Percentiles rank a stretch among this genome's conserved stretches.
These are phyloP conservation scores for Agriotes lineatus DNA, from an alignment of 2,888 invertebrate species.

Conservation along the genomic window DNA sequence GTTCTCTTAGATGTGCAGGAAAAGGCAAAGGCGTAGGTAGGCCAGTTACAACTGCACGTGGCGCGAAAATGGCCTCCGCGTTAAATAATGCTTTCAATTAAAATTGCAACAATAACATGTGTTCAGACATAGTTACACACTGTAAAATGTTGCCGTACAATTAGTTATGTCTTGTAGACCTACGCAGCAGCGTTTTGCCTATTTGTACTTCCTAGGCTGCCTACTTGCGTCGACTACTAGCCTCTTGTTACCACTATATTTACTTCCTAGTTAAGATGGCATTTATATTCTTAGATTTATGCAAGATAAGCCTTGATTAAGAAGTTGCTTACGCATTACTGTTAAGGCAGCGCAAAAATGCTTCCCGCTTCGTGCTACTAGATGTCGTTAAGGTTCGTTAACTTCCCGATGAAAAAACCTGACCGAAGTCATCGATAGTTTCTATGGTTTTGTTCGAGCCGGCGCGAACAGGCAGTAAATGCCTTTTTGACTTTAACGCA, in stretches of 20 bases:
- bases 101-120: slow-evolving; percentile 41
- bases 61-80: not conserved
- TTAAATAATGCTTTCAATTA: slow-evolving; percentile 36
- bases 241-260: slow-evolving; percentile 36
- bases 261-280: slow-evolving; percentile 36
- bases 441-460: no score
- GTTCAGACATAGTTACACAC: slow-evolving; percentile 38
- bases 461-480: no score
- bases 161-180: slow-evolving; percentile 40
- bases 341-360: slow-evolving; percentile 24
- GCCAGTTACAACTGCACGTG: not conserved
- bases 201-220: slow-evolving; percentile 38
- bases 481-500: no score
- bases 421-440: no score
- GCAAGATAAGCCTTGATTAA: slow-evolving; percentile 34
- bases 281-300: slow-evolving; percentile 32
- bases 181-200: slow-evolving; percentile 34
- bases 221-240: slow-evolving; percentile 32
- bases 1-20: not conserved
- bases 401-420: no score
- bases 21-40: not conserved
- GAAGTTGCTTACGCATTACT: slow-evolving; percentile 33
- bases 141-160: slow-evolving; percentile 38
- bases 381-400: slow-evolving; percentile 23
- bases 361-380: slow-evolving; percentile 15